phyloP scores from a whole-genome alignment of 2,888 invertebrate species.

The Chrysina gloriosa region DNA sequence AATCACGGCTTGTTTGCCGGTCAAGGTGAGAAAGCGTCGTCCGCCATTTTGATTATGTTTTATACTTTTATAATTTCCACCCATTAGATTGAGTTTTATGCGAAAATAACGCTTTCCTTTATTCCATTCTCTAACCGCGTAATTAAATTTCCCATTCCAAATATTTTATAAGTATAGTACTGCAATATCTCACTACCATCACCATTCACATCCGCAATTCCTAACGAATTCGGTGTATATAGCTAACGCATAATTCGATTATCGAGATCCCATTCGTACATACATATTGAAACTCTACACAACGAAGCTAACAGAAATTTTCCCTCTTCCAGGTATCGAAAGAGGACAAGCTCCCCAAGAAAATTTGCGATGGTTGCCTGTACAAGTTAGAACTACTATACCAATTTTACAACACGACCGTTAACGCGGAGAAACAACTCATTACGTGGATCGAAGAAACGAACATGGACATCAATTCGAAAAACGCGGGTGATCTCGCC shows the following conservation, averaged over 20 bases:
- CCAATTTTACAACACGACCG: slow-evolving; percentile 77
- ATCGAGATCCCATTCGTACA: too few relatives aligned
- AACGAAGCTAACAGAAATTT: too few relatives aligned
- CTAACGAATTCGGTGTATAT: too few relatives aligned
- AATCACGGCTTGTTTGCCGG: slow-evolving; percentile 78
- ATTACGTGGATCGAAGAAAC: slow-evolving; percentile 60
- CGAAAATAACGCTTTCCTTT: background rate
- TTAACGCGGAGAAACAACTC: slow-evolving; percentile 72
- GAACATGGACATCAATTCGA: slow-evolving; percentile 44
- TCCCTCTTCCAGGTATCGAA: slow-evolving; percentile 76
- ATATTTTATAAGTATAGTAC: too few relatives aligned
- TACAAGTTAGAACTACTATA: slow-evolving; percentile 78
- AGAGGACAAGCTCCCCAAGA: slow-evolving; percentile 77
- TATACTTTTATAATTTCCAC: slow-evolving; percentile 16
- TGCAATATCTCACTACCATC: too few relatives aligned
- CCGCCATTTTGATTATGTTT: slow-evolving; percentile 41
- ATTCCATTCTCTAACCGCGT: too few relatives aligned
- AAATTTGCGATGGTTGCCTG: slow-evolving; percentile 78
- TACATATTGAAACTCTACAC: too few relatives aligned
- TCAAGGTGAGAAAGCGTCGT: slow-evolving; percentile 71
- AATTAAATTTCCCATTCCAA: too few relatives aligned
- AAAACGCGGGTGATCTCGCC: slow-evolving; percentile 19
- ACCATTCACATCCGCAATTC: too few relatives aligned
- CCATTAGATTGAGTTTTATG: slow-evolving; percentile 13
- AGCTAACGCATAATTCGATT: too few relatives aligned